Conservation (phyloP, 2,797 vertebrate species). For the Anabacerthia variegaticeps region DNA sequence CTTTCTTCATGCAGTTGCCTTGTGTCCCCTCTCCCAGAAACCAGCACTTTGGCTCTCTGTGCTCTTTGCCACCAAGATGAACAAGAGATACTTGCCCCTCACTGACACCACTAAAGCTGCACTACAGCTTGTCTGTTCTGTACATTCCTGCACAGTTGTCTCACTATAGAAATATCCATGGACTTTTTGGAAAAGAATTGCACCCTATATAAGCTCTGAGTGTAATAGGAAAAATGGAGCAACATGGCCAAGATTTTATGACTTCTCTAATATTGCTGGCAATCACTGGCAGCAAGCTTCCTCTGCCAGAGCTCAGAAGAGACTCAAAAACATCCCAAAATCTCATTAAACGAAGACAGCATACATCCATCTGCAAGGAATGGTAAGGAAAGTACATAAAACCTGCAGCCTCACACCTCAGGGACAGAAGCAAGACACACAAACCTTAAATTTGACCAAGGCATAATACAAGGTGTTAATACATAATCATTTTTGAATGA, state of each 20-base stretch:
- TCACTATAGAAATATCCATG: not conserved
- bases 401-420: not conserved
- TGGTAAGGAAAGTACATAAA: not conserved
- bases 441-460: not conserved
- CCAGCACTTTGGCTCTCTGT: not conserved
- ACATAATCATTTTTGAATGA: not conserved
- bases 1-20: not conserved
- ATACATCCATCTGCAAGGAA: not conserved
- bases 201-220: not conserved
- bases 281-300: not conserved
- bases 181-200: not conserved
- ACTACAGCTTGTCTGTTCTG: not conserved
- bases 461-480: not conserved
- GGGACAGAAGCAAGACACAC: fast-evolving
- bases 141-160: not conserved
- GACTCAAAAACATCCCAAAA: not conserved
- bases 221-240: not conserved
- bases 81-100: not conserved
- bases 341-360: not conserved
- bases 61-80: not conserved
- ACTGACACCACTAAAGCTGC: not conserved
- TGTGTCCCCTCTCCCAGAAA: not conserved
- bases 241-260: not conserved
- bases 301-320: not conserved
- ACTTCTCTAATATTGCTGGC: not conserved